phyloP scores from a whole-genome alignment of 1,140 invertebrate species.

The Hycleus cichorii region DNA sequence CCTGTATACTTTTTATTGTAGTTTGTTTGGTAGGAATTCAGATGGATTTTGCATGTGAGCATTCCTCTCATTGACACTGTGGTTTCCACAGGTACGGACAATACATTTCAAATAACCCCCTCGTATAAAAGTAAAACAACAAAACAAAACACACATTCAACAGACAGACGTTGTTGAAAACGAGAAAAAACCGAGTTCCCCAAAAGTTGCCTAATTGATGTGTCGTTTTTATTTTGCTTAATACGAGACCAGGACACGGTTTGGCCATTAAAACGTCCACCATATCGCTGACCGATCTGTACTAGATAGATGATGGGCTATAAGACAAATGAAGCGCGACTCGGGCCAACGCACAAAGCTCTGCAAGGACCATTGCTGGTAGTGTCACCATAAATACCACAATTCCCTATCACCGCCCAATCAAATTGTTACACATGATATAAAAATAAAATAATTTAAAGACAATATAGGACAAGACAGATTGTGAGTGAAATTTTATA shows the following conservation, averaged over 20 bases:
- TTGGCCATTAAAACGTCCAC: constrained; percentile 41
- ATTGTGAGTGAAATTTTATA: too few relatives aligned
- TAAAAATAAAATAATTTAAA: too few relatives aligned
- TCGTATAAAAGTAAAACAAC: not conserved
- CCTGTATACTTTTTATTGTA: too few relatives aligned
- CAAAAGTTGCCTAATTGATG: constrained; percentile 41
- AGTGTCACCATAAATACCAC: not conserved
- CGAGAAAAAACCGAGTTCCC: constrained; percentile 27
- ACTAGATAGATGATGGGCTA: constrained; percentile 39
- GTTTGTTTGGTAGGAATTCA: too few relatives aligned
- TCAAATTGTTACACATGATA: too few relatives aligned
- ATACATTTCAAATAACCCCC: not conserved
- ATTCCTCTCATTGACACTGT: too few relatives aligned
- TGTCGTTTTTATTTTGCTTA: constrained; percentile 43
- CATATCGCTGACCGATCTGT: constrained; percentile 40
- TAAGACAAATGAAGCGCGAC: constrained; percentile 39
- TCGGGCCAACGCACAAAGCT: constrained; percentile 18
- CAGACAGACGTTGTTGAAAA: not conserved
- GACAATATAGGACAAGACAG: too few relatives aligned
- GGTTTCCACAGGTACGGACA: too few relatives aligned
- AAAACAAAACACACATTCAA: not conserved
- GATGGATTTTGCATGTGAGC: too few relatives aligned
- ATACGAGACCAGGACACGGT: constrained; percentile 38
- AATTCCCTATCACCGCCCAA: too few relatives aligned
- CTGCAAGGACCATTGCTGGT: constrained; percentile 5